phyloP scores from a whole-genome alignment of 2,797 vertebrate species.

The Hirundo rustica region DNA sequence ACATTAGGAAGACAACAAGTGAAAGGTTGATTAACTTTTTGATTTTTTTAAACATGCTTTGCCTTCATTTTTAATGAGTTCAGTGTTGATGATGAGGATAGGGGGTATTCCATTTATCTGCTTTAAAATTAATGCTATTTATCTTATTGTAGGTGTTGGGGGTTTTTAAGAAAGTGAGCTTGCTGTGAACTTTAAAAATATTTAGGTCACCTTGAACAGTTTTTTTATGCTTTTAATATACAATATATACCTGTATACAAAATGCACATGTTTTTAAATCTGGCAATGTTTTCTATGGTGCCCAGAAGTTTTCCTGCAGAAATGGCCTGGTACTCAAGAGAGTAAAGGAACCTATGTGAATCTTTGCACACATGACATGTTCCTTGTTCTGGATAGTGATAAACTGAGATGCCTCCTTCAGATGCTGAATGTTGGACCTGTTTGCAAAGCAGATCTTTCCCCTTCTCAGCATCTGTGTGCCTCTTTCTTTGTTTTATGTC shows the following conservation, averaged over 20 bases:
- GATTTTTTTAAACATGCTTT: neutral
- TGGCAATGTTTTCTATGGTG: neutral
- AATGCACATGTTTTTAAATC: neutral
- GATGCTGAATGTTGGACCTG: neutral
- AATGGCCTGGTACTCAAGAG: neutral
- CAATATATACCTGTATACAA: neutral
- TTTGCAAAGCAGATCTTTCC: neutral
- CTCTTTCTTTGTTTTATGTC: neutral
- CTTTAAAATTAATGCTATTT: neutral
- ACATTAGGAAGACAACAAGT: neutral
- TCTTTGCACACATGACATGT: fast-evolving
- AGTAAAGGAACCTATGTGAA: neutral
- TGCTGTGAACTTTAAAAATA: neutral
- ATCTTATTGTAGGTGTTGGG: neutral
- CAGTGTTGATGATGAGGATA: neutral
- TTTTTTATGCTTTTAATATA: neutral
- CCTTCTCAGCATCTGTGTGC: neutral
- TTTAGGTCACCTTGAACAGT: neutral
- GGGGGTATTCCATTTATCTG: neutral
- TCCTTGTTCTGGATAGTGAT: neutral
- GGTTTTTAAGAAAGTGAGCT: neutral
- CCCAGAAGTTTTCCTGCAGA: neutral
- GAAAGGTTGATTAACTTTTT: neutral
- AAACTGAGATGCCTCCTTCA: neutral
- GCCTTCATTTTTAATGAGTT: neutral